phyloP scores from a whole-genome alignment of 2,888 invertebrate genomes.

The Steinernema scapterisci region DNA sequence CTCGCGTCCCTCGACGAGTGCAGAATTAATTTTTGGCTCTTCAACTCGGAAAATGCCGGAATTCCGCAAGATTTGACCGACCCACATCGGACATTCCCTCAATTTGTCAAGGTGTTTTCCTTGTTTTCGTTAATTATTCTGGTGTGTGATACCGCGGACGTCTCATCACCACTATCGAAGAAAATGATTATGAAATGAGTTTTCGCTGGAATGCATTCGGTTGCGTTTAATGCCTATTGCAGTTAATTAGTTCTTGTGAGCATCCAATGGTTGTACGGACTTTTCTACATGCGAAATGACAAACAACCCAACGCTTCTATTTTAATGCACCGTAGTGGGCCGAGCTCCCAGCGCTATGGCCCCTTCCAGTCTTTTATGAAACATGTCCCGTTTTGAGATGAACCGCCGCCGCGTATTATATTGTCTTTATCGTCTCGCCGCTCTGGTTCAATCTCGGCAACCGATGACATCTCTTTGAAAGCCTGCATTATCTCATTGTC shows the following conservation, averaged over 20 bases:
- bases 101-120: background rate
- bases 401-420: too few species aligned
- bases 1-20: background rate
- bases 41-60: too few species aligned
- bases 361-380: background rate
- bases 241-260: slow-evolving; percentile 31
- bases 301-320: slow-evolving; percentile 18
- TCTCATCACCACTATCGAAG: background rate
- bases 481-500: too few species aligned
- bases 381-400: background rate
- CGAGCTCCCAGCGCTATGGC: background rate
- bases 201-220: slow-evolving; percentile 3
- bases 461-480: too few species aligned
- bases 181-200: slow-evolving; percentile 7
- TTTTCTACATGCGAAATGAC: background rate
- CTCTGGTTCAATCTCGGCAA: too few species aligned
- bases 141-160: background rate
- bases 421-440: too few species aligned
- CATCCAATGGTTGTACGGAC: slow-evolving; percentile 16
- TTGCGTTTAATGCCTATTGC: slow-evolving; percentile 26
- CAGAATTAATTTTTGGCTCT: background rate
- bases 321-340: background rate
- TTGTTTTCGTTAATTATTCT: slow-evolving; percentile 27
- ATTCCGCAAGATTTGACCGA: too few species aligned
- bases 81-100: too few species aligned